Evolutionary conservation across 2,113 vertebrate genomes (phyloP).

Genomic region (Oceanodroma tethys): DNA sequence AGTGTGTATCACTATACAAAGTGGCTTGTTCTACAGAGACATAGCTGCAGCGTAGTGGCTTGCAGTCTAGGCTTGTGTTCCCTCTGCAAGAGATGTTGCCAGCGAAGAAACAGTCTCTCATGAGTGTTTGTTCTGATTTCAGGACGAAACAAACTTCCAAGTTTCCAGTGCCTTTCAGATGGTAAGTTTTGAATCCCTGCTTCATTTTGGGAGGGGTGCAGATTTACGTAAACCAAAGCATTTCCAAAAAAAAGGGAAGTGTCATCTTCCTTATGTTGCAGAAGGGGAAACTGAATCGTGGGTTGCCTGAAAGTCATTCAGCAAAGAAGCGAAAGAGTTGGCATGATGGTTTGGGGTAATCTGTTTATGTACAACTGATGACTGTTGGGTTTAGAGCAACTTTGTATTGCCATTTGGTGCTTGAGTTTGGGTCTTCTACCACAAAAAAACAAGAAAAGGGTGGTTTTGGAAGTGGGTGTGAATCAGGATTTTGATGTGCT

Average conservation of each 20-base stretch:
- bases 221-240: background rate
- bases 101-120: background rate
- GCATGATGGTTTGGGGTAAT: background rate
- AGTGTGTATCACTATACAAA: background rate
- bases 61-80: background rate
- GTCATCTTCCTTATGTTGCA: background rate
- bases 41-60: background rate
- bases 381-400: background rate
- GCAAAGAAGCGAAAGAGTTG: background rate
- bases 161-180: slow-evolving; percentile 84
- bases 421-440: background rate
- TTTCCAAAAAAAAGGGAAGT: background rate
- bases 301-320: background rate
- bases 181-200: slow-evolving; percentile 70
- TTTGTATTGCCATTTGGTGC: background rate
- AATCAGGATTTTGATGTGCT: background rate
- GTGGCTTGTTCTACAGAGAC: background rate
- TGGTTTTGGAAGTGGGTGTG: background rate
- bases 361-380: background rate
- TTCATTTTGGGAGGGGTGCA: background rate
- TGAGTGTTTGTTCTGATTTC: slow-evolving; percentile 27
- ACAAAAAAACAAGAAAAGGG: background rate
- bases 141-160: slow-evolving; percentile 83
- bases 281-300: background rate
- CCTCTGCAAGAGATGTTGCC: background rate